A percentile compares a stretch with the other conserved stretches of the same genome.
phyloP scores from a whole-genome alignment of 2,797 vertebrate species.

The Danio albolineatus region DNA sequence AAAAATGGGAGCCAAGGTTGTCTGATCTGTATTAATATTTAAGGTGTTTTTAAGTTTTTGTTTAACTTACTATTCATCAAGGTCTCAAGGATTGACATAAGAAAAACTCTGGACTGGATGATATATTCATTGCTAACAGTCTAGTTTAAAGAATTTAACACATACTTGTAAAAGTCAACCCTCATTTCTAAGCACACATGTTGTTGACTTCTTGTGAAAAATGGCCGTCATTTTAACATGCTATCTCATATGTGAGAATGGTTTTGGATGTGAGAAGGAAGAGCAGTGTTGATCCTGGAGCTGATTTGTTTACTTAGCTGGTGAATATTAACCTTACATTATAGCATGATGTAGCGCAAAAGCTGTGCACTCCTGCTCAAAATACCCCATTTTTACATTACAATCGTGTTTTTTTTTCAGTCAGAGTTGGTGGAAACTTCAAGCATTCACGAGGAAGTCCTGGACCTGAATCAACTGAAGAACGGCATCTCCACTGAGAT shows the following conservation, averaged over 20 bases:
- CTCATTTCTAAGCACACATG: not conserved
- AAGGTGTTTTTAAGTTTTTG: not conserved
- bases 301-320: not conserved
- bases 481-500: slow-evolving; percentile 47
- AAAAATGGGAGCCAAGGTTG: not conserved
- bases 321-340: not conserved
- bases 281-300: not conserved
- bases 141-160: not conserved
- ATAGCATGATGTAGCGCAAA: not conserved
- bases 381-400: not conserved
- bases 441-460: slow-evolving; percentile 23
- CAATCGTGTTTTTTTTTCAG: not conserved
- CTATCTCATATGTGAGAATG: slow-evolving; percentile 6
- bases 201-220: not conserved
- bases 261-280: slow-evolving; percentile 9
- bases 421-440: slow-evolving; percentile 42
- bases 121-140: not conserved
- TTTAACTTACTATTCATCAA: not conserved
- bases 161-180: not conserved
- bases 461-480: slow-evolving; percentile 2
- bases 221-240: not conserved
- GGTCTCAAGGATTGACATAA: too few relatives aligned
- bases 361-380: not conserved
- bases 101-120: not conserved
- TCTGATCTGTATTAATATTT: not conserved